A percentile compares a stretch with the other conserved stretches of the same genome.
These are phyloP conservation scores for Holocentrus rufus DNA, from an alignment of 2,797 vertebrate species.

Conservation along the genomic window DNA sequence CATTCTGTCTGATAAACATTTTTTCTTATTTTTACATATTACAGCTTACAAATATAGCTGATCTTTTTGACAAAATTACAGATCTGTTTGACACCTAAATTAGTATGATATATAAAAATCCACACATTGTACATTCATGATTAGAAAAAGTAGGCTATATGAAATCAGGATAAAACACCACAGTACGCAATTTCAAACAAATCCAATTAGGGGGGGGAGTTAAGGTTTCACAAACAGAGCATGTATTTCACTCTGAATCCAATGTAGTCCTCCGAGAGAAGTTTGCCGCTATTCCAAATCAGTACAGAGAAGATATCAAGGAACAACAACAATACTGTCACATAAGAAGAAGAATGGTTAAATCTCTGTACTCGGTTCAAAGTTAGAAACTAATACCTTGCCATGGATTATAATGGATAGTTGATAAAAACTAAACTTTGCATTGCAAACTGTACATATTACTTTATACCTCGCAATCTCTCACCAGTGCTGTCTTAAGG, in stretches of 20 bases:
- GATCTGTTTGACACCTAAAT: conserved; percentile 83
- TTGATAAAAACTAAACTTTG: conserved; percentile 75
- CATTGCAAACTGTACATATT: conserved; percentile 77
- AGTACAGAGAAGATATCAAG: conserved; percentile 75
- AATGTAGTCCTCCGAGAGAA: conserved; percentile 74
- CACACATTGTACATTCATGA: conserved; percentile 87
- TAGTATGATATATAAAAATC: conserved; percentile 84
- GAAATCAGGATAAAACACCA: conserved; percentile 82
- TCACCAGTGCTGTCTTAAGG: conserved; percentile 68
- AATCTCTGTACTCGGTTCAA: conserved; percentile 61
- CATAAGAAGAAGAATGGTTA: conserved; percentile 68
- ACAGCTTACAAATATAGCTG: conserved; percentile 90
- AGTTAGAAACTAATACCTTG: conserved; percentile 66
- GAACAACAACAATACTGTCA: conserved; percentile 81
- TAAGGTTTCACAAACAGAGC: conserved; percentile 73
- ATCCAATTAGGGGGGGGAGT: conserved; percentile 67
- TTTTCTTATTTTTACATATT: conserved; percentile 83
- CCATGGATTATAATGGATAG: conserved; percentile 65
- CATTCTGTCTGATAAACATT: conserved; percentile 83
- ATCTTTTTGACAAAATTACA: conserved; percentile 88
- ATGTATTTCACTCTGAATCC: conserved; percentile 71
- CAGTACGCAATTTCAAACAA: conserved; percentile 79
- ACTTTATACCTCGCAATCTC: conserved; percentile 67
- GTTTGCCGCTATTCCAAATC: conserved; percentile 71
- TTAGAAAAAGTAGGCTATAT: conserved; percentile 83